Evolutionary conservation across 2,888 invertebrate species (phyloP).

Genomic region (Philereme transversata): DNA sequence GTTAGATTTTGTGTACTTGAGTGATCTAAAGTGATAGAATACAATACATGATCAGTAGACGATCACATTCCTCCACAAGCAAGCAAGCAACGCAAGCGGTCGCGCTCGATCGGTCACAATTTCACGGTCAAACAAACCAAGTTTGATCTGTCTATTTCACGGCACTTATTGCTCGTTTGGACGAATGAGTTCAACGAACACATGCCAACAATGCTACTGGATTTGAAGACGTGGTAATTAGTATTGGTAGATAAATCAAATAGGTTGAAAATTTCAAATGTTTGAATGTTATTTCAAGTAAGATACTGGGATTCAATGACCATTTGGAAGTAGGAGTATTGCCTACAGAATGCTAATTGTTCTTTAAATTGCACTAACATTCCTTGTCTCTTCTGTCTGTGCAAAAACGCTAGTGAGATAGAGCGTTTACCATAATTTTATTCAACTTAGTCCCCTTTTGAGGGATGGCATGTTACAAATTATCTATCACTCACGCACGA

Average conservation of each 20-base stretch:
- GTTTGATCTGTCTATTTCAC: conserved; percentile 70
- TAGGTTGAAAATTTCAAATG: background rate
- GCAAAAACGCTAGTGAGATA: conserved; percentile 35
- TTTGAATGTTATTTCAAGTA: background rate
- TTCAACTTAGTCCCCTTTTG: conserved; percentile 34
- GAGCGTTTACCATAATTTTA: conserved; percentile 35
- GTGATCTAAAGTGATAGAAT: background rate
- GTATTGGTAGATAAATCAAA: conserved; percentile 1
- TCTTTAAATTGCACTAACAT: conserved; percentile 32
- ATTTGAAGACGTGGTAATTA: conserved; percentile 5
- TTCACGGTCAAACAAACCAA: conserved; percentile 76
- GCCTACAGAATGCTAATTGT: conserved; percentile 21
- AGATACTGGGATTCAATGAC: background rate
- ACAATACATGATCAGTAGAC: background rate
- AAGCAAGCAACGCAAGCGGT: conserved; percentile 52
- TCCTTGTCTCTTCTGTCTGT: conserved; percentile 21
- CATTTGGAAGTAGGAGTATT: background rate
- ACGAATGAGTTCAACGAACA: conserved; percentile 66
- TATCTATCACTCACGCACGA: conserved; percentile 49
- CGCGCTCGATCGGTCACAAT: conserved; percentile 70
- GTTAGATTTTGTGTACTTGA: no score
- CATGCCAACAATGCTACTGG: conserved; percentile 34
- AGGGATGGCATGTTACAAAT: conserved; percentile 43
- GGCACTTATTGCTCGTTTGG: conserved; percentile 56
- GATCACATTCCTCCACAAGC: conserved; percentile 51